phyloP scores from a whole-genome alignment of 2,888 invertebrate species.

The Cheilosia scutellata region DNA sequence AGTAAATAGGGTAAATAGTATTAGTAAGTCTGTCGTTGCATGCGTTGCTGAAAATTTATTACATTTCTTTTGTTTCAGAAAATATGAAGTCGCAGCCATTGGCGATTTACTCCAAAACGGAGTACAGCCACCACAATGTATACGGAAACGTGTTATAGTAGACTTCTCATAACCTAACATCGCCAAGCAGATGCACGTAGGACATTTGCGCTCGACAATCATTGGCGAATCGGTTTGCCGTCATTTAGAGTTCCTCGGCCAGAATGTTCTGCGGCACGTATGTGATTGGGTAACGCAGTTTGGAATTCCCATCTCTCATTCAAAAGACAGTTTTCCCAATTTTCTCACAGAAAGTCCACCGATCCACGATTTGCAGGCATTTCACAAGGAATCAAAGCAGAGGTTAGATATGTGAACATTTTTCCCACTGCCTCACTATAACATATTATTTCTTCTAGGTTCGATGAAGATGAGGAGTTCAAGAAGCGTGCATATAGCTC shows the following conservation, averaged over 20 bases:
- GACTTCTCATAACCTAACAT: constrained; percentile 99
- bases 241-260: constrained; percentile 95
- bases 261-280: constrained; percentile 95
- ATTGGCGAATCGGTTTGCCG: constrained; percentile 97
- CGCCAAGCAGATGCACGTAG: constrained; percentile 99
- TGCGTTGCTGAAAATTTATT: not conserved
- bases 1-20: too few species aligned
- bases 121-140: constrained; percentile 87
- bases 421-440: not conserved
- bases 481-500: constrained; percentile 96
- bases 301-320: constrained; percentile 99
- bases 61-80: constrained; percentile 78
- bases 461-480: constrained; percentile 96
- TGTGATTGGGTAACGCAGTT: constrained; percentile 99
- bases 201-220: constrained; percentile 98
- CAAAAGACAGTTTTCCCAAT: constrained; percentile 96
- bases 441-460: constrained; percentile 84
- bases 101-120: constrained; percentile 87
- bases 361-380: constrained; percentile 94
- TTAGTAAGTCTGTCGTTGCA: constrained; percentile 78
- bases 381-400: constrained; percentile 95
- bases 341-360: constrained; percentile 93
- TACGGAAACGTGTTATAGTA: constrained; percentile 89
- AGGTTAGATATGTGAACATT: constrained; percentile 77
- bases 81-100: constrained; percentile 87